Conservation (phyloP, 2,113 vertebrate genomes). For the Numenius arquata region DNA sequence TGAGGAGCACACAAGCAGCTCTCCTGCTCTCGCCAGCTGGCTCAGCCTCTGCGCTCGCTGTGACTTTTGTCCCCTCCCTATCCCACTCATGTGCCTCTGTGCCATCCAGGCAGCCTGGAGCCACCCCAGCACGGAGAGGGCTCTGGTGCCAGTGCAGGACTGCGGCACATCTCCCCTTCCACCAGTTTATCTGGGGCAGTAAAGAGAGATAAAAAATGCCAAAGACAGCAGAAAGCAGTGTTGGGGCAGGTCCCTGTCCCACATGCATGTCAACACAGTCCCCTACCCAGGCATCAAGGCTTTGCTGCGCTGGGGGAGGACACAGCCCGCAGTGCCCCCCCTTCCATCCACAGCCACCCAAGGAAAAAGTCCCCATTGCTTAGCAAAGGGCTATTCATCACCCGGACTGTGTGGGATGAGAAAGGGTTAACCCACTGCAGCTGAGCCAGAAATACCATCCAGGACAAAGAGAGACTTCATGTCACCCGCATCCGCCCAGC, state of each 20-base stretch:
- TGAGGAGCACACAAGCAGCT: neutral
- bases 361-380: neutral
- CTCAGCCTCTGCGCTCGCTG: rapidly evolving
- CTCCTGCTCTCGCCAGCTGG: neutral
- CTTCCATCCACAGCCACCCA: neutral
- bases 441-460: slow-evolving; percentile 38
- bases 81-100: neutral
- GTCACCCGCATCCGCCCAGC: neutral
- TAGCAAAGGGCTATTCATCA: slow-evolving; percentile 26
- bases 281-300: neutral
- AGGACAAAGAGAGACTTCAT: slow-evolving; percentile 54
- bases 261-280: rapidly evolving
- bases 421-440: slow-evolving; percentile 56
- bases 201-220: neutral
- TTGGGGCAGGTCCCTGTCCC: neutral
- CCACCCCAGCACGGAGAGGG: rapidly evolving
- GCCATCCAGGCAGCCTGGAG: neutral
- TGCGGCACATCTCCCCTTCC: neutral
- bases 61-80: neutral
- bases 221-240: neutral
- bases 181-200: neutral
- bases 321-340: neutral
- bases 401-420: neutral
- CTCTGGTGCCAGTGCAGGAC: neutral
- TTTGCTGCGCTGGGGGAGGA: neutral